Conservation (phyloP, 2,113 vertebrate species). For the Boulengeromyrus knoepffleri region DNA sequence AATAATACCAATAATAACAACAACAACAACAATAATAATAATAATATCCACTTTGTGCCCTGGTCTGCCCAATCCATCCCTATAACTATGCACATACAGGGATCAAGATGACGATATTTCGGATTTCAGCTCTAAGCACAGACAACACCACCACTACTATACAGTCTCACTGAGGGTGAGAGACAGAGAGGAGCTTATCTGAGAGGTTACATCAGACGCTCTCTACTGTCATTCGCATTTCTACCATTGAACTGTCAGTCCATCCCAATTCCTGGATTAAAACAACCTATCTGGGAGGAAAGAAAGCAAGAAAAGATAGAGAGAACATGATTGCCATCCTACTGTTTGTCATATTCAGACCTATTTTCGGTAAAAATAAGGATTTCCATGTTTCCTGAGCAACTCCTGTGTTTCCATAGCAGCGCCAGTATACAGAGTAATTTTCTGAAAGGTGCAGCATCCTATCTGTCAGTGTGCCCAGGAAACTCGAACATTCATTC, state of each 20-base stretch:
- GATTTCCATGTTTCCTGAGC: constrained; percentile 11
- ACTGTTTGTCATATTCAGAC: background rate
- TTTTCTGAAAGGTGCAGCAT: constrained; percentile 10
- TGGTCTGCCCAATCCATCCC: background rate
- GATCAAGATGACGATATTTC: background rate
- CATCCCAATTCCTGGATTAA: background rate
- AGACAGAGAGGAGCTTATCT: background rate
- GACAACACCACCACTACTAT: background rate
- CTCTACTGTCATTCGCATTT: background rate
- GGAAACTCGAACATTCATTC: background rate
- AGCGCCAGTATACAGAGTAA: background rate
- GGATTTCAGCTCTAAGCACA: background rate
- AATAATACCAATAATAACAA: background rate
- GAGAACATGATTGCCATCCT: constrained; percentile 8
- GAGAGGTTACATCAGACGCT: background rate
- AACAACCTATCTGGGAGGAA: background rate
- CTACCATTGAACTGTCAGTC: background rate
- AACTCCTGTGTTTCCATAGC: constrained; percentile 23
- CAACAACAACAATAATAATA: background rate
- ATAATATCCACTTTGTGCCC: background rate
- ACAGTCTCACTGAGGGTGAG: background rate
- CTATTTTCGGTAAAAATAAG: constrained; percentile 9
- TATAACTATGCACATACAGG: background rate
- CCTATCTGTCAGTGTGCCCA: background rate
- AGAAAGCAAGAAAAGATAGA: background rate